Percentiles rank a stretch among this genome's conserved stretches.
Conservation (phyloP, 2,888 invertebrate species). For the Scrobipalpa atriplicella region DNA sequence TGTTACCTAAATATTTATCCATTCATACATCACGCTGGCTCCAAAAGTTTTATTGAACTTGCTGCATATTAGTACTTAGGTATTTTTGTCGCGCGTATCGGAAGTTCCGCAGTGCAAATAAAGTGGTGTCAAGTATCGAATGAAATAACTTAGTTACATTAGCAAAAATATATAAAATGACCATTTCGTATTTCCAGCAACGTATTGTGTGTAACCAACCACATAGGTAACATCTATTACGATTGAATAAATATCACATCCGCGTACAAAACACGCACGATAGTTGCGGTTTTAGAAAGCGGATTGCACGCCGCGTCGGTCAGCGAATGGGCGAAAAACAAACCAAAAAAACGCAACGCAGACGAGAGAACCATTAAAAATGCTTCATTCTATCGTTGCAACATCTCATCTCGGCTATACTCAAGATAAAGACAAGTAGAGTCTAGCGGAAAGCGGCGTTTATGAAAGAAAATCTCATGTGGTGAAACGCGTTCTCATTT, state of each 20-base stretch:
- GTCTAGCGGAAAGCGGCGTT: conserved; percentile 25
- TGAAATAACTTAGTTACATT: no score
- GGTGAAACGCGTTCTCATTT: conserved; percentile 59
- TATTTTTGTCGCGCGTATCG: no score
- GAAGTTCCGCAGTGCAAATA: neutral
- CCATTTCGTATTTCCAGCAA: conserved; percentile 35
- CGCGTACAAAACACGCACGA: conserved; percentile 70
- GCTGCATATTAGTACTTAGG: no score
- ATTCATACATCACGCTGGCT: no score
- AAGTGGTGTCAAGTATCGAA: no score
- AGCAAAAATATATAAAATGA: conserved; percentile 1
- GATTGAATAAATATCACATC: conserved; percentile 60
- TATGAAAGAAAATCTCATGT: conserved; percentile 49
- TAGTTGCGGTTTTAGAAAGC: conserved; percentile 73
- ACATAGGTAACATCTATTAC: conserved; percentile 36
- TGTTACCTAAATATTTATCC: no score
- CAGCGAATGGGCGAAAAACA: conserved; percentile 58
- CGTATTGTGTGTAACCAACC: conserved; percentile 25
- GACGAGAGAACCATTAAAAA: conserved; percentile 46
- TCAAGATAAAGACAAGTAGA: conserved; percentile 34
- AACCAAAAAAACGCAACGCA: conserved; percentile 52
- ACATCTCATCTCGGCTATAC: conserved; percentile 28
- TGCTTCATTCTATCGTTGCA: conserved; percentile 32
- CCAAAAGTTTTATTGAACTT: no score
- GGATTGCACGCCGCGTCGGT: conserved; percentile 68